These are phyloP conservation scores for Hecatera dysodea DNA, from an alignment of 2,888 invertebrate genomes.

Conservation along the genomic window DNA sequence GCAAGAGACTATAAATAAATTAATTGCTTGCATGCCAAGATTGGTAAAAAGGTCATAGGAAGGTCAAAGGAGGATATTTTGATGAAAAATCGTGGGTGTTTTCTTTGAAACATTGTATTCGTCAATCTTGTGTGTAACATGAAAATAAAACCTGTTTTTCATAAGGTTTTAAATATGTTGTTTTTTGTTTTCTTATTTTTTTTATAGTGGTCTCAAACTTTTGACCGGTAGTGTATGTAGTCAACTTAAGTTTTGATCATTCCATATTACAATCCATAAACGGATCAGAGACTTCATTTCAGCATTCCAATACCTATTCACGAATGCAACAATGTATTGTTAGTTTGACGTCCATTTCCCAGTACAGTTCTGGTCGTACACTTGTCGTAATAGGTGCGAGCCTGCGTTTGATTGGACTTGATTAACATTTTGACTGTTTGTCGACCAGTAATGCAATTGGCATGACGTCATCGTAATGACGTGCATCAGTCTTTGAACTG, in stretches of 20 bases:
- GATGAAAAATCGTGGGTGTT: no score
- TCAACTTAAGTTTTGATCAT: background rate
- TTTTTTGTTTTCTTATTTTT: no score
- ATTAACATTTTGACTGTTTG: constrained; percentile 89
- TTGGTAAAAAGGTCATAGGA: no score
- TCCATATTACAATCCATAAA: background rate
- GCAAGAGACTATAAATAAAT: no score
- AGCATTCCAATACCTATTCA: background rate
- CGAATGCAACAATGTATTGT: constrained; percentile 15
- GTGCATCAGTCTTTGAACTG: constrained; percentile 53
- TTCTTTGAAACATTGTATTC: no score
- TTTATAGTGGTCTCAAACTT: no score
- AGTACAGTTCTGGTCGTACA: constrained; percentile 29
- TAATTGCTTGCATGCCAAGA: no score
- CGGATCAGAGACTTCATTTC: background rate
- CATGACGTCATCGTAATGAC: constrained; percentile 58
- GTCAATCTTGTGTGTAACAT: no score
- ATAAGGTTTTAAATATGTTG: no score
- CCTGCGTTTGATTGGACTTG: constrained; percentile 91
- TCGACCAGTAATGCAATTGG: constrained; percentile 63
- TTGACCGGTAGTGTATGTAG: no score
- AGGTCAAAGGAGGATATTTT: no score
- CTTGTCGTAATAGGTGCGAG: constrained; percentile 74
- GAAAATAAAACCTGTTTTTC: no score
- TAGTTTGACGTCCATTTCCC: constrained; percentile 7